phyloP scores from a whole-genome alignment of 2,797 vertebrate species.

The Coilia nasus region DNA sequence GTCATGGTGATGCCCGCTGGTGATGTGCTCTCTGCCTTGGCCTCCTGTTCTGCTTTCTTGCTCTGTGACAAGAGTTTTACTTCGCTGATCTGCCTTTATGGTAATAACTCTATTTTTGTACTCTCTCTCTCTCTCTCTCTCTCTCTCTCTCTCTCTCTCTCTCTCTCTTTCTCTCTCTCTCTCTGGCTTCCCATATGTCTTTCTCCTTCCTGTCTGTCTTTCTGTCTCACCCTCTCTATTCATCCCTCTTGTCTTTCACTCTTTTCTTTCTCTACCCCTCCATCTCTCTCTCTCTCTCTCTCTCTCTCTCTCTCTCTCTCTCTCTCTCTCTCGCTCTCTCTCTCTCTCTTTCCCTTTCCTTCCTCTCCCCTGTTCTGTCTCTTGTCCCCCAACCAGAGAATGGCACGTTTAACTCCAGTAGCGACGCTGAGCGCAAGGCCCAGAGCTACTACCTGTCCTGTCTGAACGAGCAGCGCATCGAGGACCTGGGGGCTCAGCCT shows the following conservation, averaged over 20 bases:
- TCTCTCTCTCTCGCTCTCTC: not conserved
- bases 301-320: not conserved
- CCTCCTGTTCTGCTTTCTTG: not conserved
- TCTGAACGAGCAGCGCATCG: constrained; percentile 88
- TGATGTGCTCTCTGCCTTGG: not conserved
- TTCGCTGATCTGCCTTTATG: constrained; percentile 1
- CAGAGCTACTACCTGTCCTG: constrained; percentile 94
- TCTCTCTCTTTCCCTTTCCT: not conserved
- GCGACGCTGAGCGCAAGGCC: constrained; percentile 93
- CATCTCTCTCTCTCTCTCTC: not conserved
- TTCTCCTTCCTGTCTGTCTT: not conserved
- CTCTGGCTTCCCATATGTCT: not conserved
- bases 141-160: not conserved
- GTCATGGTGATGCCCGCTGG: not conserved
- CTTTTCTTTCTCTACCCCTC: not conserved
- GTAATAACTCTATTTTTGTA: not conserved
- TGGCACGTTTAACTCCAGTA: constrained; percentile 91
- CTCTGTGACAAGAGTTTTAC: not conserved
- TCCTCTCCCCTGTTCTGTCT: not conserved
- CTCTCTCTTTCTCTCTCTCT: constrained; percentile 17
- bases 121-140: not conserved
- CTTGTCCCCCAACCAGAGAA: constrained; percentile 78
- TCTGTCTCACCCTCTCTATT: not conserved
- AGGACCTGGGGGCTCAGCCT: constrained; percentile 89
- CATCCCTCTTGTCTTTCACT: not conserved